These are phyloP conservation scores for Tetanocera ferruginea DNA, from an alignment of 2,888 invertebrate species.

Conservation along the genomic window DNA sequence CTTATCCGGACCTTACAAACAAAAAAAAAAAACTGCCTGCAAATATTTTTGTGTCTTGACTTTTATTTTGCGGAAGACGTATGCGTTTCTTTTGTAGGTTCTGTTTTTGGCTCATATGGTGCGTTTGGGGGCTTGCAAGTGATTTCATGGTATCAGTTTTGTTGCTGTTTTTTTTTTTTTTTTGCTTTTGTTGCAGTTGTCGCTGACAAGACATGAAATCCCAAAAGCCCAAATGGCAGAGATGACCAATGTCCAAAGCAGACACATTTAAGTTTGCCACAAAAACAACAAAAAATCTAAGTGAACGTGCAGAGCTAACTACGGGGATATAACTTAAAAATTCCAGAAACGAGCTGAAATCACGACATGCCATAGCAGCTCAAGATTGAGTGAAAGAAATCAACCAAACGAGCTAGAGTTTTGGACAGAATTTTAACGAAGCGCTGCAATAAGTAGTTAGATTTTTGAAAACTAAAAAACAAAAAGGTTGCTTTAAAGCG, in stretches of 20 bases:
- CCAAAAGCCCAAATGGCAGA: slow-evolving; percentile 51
- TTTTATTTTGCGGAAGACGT: slow-evolving; percentile 7
- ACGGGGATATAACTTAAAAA: neutral
- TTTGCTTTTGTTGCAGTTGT: slow-evolving; percentile 5
- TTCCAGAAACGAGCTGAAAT: neutral
- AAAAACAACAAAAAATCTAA: neutral
- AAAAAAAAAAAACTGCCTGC: neutral
- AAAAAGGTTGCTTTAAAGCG: too few species aligned
- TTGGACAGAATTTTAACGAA: too few species aligned
- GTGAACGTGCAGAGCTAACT: neutral
- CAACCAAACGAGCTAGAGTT: neutral
- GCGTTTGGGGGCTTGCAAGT: slow-evolving; percentile 14
- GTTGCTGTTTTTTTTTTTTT: neutral
- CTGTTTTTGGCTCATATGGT: neutral
- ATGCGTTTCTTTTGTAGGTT: slow-evolving; percentile 21
- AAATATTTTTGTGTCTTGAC: slow-evolving; percentile 17
- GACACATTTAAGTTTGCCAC: neutral
- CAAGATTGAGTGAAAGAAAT: neutral
- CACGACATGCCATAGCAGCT: neutral
- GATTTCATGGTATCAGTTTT: slow-evolving; percentile 17
- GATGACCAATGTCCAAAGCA: slow-evolving; percentile 47
- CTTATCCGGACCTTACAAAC: slow-evolving; percentile 9
- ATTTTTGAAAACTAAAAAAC: too few species aligned
- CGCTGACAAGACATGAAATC: slow-evolving; percentile 50
- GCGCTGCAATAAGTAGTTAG: too few species aligned